Evolutionary conservation across 2,113 vertebrate genomes (phyloP), one percentile per base, ranked within the genome.

Genomic region (Leptobrachium leishanense): DNA sequence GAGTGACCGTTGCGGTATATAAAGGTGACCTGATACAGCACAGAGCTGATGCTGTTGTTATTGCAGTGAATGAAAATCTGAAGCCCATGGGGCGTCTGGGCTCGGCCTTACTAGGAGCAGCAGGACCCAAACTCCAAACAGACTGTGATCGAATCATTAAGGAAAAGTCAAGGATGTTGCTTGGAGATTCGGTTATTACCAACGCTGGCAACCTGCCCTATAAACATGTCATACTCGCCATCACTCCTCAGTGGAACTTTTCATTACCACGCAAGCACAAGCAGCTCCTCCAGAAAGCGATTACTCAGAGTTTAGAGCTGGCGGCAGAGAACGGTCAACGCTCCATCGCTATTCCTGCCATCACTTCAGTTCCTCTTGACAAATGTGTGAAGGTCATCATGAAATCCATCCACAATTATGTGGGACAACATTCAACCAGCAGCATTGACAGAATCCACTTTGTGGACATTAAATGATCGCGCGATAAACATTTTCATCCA

Each of bases 281-380:
- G 5, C 1, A 0, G 0, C 65, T 88, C 46, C 69, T 98, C 54
- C 93, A 65, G 44, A 88, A 2, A 71, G 84, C 54, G 0, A 88
- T 98, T 43, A 88, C 68, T 76, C 82, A 31, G 1, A 92, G 91
- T 10, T 82, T 98, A 0, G 69, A 62, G 0, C 81, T 90, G 2
- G 95, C 96, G 2, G 91, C 91, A 44, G 5, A 0, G 0, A 0
- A 69, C 0, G 41, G 82, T 1, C 89, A 86, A 10, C 0, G 0
- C 2, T 95, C 96, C 5, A 85, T 98, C 68, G 96, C 94, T 64
- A 84, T 98, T n/a, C 94, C 96, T 0, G 88, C 93, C 2, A 44
- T 39, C 57, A 89, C 77, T 42, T 88, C 86, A 3, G 96, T 97
- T 59, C 93, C 94, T 0, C 11, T 93, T 12, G 1, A 74, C 0